Percentiles rank a stretch among this genome's conserved stretches.
These are phyloP conservation scores for Platyrinchus mystaceus DNA, from an alignment of 2,797 vertebrate species.

Conservation along the genomic window DNA sequence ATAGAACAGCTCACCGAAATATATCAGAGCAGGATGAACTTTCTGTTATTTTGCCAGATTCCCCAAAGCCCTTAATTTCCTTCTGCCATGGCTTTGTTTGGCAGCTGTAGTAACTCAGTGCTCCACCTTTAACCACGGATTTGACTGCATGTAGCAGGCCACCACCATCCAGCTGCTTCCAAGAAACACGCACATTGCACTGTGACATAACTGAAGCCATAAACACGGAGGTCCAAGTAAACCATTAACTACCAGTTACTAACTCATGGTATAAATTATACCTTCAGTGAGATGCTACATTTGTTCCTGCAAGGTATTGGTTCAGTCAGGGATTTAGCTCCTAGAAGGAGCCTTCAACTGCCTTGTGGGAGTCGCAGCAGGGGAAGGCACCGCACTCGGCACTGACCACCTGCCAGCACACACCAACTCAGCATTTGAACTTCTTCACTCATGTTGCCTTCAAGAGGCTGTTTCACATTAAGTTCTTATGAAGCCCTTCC, in stretches of 20 bases:
- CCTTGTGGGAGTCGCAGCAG: not conserved
- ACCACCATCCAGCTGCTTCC: not conserved
- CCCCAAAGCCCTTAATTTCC: not conserved
- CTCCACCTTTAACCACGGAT: not conserved
- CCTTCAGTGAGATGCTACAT: not conserved
- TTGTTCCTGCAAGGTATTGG: not conserved
- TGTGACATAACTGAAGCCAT: not conserved
- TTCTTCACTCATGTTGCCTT: not conserved
- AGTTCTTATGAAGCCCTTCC: not conserved
- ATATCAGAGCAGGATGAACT: not conserved
- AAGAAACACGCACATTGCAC: not conserved
- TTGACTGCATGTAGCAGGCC: not conserved
- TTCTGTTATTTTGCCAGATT: not conserved
- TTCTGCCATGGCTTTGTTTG: not conserved
- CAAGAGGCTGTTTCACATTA: not conserved
- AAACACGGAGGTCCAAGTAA: not conserved
- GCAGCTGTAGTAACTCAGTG: not conserved
- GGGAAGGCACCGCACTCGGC: fast-evolving
- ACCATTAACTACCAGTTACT: not conserved
- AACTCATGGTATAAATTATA: not conserved
- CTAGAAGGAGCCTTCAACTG: not conserved
- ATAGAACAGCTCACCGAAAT: not conserved
- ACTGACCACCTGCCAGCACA: not conserved
- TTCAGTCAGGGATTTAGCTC: not conserved
- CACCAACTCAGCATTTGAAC: not conserved